A percentile compares a stretch with the other conserved stretches of the same genome.
Conservation (phyloP, 2,113 vertebrate species). For the Pithys albifrons region DNA sequence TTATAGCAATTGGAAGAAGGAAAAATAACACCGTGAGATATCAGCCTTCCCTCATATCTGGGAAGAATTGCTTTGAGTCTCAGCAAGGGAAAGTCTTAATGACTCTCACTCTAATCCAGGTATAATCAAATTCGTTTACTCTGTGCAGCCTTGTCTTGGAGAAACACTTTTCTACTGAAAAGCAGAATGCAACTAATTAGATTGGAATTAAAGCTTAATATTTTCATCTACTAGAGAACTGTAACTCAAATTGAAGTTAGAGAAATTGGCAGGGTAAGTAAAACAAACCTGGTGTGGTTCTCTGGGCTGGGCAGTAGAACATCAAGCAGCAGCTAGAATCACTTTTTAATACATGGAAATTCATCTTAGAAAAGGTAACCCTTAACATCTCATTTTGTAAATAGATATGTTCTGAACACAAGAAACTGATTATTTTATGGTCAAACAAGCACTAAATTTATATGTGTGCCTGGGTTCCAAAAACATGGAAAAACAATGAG, state of each 20-base stretch:
- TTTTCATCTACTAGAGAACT: not conserved
- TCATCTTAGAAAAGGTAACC: not conserved
- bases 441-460: not conserved
- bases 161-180: not conserved
- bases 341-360: not conserved
- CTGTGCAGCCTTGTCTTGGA: not conserved
- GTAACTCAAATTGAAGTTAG: not conserved
- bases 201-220: not conserved
- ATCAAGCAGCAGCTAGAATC: not conserved
- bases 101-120: not conserved
- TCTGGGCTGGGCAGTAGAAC: not conserved
- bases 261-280: not conserved
- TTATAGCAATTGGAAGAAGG: not conserved
- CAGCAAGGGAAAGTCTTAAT: not conserved
- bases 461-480: not conserved
- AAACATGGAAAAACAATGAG: not conserved
- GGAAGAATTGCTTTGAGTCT: not conserved
- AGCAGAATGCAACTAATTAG: not conserved
- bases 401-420: not conserved
- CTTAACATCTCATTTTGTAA: not conserved
- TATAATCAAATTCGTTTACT: not conserved
- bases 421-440: not conserved
- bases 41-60: not conserved
- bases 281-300: not conserved
- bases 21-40: not conserved